These are phyloP conservation scores for Emydura subglobosa DNA, from an alignment of 2,113 vertebrate species.

Conservation along the genomic window DNA sequence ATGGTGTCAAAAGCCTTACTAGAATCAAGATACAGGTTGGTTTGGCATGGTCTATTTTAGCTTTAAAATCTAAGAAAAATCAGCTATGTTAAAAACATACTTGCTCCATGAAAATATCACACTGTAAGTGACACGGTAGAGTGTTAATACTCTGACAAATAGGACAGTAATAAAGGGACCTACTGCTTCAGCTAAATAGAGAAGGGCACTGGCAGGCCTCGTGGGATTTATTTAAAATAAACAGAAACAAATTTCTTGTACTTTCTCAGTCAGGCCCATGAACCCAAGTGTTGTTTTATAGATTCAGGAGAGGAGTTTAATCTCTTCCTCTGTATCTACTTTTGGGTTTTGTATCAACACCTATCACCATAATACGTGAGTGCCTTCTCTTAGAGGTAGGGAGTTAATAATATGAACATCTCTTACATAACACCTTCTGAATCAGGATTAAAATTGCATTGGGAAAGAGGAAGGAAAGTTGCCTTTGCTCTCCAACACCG, in stretches of 20 bases:
- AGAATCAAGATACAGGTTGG: too few relatives aligned
- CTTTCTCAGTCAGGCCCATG: conserved; percentile 3
- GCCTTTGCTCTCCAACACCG: neutral
- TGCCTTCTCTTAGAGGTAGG: neutral
- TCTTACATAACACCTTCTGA: neutral
- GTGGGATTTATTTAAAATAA: conserved; percentile 48
- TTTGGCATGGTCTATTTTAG: neutral
- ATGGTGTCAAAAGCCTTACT: too few relatives aligned
- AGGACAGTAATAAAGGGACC: neutral
- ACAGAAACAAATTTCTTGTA: conserved; percentile 14
- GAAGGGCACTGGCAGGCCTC: conserved; percentile 44
- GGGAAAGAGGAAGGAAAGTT: neutral
- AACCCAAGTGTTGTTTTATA: conserved; percentile 34
- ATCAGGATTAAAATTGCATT: neutral
- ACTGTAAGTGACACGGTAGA: neutral
- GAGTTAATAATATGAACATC: neutral
- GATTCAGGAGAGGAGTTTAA: conserved; percentile 3
- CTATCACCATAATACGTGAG: neutral
- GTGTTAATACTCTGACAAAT: neutral
- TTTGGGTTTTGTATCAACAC: fast-evolving
- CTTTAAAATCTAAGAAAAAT: neutral
- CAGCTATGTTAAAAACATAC: neutral
- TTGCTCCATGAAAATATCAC: neutral
- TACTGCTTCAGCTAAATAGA: neutral
- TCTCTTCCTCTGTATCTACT: neutral